phyloP scores from a whole-genome alignment of 2,797 vertebrate species.

The Saxicola maurus region DNA sequence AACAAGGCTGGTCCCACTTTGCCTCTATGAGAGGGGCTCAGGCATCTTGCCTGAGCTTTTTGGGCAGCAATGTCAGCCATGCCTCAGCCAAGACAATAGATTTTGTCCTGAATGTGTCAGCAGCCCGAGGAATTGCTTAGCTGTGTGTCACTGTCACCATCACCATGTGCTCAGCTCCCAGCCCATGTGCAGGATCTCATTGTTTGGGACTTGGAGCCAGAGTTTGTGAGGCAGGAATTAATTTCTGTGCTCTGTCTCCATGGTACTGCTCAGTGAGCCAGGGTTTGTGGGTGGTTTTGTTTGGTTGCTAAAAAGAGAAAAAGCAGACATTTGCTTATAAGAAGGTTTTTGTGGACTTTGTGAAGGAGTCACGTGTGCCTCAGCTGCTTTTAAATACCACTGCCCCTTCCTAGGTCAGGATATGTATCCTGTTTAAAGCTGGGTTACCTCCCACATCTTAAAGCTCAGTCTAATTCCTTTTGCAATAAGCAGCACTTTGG shows the following conservation, averaged over 20 bases:
- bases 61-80: not conserved
- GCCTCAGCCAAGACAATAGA: accelerated
- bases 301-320: not conserved
- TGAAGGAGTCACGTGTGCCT: not conserved
- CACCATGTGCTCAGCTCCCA: not conserved
- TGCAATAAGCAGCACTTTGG: not conserved
- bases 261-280: not conserved
- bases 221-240: not conserved
- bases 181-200: not conserved
- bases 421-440: not conserved
- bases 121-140: not conserved
- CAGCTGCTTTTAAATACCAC: not conserved
- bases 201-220: accelerated
- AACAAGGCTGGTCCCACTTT: not conserved
- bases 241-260: not conserved
- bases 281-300: not conserved
- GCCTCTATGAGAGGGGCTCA: not conserved
- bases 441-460: not conserved
- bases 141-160: not conserved
- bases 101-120: not conserved
- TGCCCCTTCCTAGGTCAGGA: not conserved
- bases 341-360: not conserved
- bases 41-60: not conserved
- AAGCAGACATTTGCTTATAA: not conserved
- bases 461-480: not conserved